Percentiles rank a stretch among this genome's conserved stretches.
phyloP scores from a whole-genome alignment of 2,797 vertebrate genomes.

The Scolopax bukidnonensis region DNA sequence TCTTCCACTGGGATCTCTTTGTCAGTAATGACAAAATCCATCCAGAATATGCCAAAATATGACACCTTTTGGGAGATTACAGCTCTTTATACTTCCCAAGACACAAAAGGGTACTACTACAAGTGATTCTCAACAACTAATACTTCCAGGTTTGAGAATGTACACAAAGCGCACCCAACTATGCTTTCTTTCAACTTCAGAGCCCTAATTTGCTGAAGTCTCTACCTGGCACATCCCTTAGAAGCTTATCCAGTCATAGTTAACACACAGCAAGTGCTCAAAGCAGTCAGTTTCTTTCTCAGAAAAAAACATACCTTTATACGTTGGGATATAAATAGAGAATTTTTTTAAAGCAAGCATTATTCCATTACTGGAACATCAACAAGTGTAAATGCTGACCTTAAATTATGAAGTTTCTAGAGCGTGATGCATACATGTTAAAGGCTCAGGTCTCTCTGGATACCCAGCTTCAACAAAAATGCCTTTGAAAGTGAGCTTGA shows the following conservation, averaged over 20 bases:
- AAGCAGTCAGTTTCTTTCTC: background rate
- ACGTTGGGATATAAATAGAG: constrained; percentile 5
- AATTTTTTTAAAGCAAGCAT: constrained; percentile 22
- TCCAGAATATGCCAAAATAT: background rate
- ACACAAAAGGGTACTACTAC: background rate
- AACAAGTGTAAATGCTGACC: constrained; percentile 3
- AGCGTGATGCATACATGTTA: background rate
- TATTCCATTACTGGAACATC: constrained; percentile 8
- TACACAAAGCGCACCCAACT: background rate
- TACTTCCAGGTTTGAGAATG: background rate
- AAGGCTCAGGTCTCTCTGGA: constrained; percentile 42
- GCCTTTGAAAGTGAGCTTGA: constrained; percentile 58
- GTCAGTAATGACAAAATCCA: constrained; percentile 56
- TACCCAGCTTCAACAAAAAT: constrained; percentile 51
- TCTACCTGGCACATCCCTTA: background rate
- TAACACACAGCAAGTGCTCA: background rate
- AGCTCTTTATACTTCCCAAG: background rate
- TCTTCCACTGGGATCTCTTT: constrained; percentile 47
- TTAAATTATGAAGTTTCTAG: constrained; percentile 32
- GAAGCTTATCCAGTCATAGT: background rate
- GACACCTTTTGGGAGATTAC: constrained; percentile 18
- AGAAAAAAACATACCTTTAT: background rate
- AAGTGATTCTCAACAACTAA: background rate
- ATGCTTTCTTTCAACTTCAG: background rate
- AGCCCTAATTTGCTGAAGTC: background rate